Evolutionary conservation across 2,797 vertebrate species (phyloP), one percentile per base, ranked within the genome.

Genomic region (Hephaestus fuliginosus): DNA sequence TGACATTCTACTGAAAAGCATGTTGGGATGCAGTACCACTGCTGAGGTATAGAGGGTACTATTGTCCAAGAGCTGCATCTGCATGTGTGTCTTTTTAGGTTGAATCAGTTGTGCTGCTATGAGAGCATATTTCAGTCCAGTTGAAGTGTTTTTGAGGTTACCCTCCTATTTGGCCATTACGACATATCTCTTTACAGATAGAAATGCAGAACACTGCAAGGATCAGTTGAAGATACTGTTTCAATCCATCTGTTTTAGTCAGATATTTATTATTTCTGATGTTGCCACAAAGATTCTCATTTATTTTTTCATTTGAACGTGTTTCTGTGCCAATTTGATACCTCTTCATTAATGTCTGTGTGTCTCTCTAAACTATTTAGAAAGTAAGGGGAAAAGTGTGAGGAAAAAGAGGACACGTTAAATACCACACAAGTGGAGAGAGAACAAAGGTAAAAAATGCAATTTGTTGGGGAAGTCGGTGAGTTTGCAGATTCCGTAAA

Each of bases 21-120:
- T 4, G 12, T 2, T 14, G 12, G 41, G 20, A 0, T 70, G 88
- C 66, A 71, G 74, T 65, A 18, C 52, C 30, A 3, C 41, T 3
- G 11, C 4, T 44, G 57, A 30, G 48, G 84, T 65, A 46, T 14
- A 77, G 90, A 84, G 77, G 87, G 83, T 33, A 73, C n/a, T 86
- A 15, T 69, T 73, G 79, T 17, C 77, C 62, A 86, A 83, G 49
- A 25, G 33, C 83, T 46, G 53, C 41, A n/a, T 22, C 56, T 43
- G 46, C 41, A 44, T 11, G 17, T 5, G 11, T 41, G 15, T 61
- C n/a, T 57, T 66, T 15, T 56, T 1, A 18, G 58, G 43, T 17
- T 17, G 46, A 82, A 66, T 58, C 41, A 30, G 44, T 9, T 39
- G 3, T 25, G 17, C 18, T 44, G 63, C 22, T 36, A 7, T 28